Conservation (phyloP, 1,140 invertebrate genomes). For the Mycetomoellerius zeteki region DNA sequence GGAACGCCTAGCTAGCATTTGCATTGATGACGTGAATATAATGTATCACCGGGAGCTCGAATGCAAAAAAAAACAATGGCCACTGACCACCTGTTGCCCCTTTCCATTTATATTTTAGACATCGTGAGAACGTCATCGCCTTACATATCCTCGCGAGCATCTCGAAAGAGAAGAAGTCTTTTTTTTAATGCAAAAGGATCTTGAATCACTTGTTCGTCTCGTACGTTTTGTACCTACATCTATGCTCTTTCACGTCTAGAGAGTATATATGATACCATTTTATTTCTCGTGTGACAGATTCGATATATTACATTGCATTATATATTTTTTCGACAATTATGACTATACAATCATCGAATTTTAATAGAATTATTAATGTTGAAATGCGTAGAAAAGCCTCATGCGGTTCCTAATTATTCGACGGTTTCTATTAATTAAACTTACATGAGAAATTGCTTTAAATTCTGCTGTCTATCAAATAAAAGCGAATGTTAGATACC, state of each 20-base stretch:
- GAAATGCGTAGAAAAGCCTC: background rate
- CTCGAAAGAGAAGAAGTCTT: constrained; percentile 36
- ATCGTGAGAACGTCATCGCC: constrained; percentile 75
- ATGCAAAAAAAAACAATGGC: constrained; percentile 83
- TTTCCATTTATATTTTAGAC: constrained; percentile 86
- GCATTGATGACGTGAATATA: constrained; percentile 85
- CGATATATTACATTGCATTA: background rate
- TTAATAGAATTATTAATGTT: background rate
- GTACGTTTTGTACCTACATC: background rate
- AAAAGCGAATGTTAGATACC: background rate
- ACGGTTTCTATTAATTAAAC: background rate
- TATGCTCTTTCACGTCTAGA: background rate
- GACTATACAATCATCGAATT: background rate
- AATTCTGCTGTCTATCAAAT: background rate
- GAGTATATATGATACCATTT: constrained; percentile 1
- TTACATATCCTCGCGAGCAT: constrained; percentile 77
- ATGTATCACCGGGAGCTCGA: constrained; percentile 82
- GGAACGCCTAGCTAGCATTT: constrained; percentile 82
- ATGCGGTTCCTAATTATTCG: background rate
- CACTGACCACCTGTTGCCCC: constrained; percentile 86
- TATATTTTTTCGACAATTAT: background rate
- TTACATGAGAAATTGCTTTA: constrained; percentile 4
- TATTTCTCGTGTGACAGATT: background rate
- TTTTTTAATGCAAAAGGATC: constrained; percentile 25
- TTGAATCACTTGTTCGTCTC: constrained; percentile 29